A percentile compares a stretch with the other conserved stretches of the same genome.
Evolutionary conservation across 2,797 vertebrate genomes (phyloP).

Genomic region (Morus bassanus): DNA sequence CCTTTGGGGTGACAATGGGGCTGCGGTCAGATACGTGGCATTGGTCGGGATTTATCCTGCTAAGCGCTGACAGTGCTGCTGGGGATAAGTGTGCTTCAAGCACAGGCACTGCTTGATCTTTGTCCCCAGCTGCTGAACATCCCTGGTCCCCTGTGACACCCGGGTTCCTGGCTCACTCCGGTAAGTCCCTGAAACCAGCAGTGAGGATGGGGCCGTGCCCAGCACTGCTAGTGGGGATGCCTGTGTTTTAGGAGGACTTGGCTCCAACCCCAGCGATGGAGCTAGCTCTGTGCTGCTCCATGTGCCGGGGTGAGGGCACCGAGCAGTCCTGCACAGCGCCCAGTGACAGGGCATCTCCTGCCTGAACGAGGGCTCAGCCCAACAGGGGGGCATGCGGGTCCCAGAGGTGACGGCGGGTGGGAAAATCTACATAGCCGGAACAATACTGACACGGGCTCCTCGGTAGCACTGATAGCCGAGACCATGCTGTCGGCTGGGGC

Average conservation of each 20-base stretch:
- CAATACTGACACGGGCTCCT: not conserved
- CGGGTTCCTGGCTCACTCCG: not conserved
- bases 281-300: not conserved
- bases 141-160: not conserved
- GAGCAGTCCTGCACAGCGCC: not conserved
- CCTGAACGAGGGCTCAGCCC: accelerated
- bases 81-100: not conserved
- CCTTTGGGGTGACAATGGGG: not conserved
- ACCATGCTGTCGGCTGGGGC: not conserved
- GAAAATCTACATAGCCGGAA: not conserved
- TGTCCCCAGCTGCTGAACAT: not conserved
- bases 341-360: not conserved
- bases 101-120: not conserved
- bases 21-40: accelerated
- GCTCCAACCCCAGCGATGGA: not conserved
- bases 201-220: not conserved
- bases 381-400: accelerated
- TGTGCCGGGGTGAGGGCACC: not conserved
- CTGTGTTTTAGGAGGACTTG: not conserved
- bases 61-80: not conserved
- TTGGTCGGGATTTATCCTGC: not conserved
- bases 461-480: accelerated
- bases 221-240: not conserved
- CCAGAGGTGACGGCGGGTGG: accelerated
- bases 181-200: not conserved